Evolutionary conservation across 2,113 vertebrate species (phyloP), one percentile per base, ranked within the genome.

Genomic region (Camarhynchus parvulus): DNA sequence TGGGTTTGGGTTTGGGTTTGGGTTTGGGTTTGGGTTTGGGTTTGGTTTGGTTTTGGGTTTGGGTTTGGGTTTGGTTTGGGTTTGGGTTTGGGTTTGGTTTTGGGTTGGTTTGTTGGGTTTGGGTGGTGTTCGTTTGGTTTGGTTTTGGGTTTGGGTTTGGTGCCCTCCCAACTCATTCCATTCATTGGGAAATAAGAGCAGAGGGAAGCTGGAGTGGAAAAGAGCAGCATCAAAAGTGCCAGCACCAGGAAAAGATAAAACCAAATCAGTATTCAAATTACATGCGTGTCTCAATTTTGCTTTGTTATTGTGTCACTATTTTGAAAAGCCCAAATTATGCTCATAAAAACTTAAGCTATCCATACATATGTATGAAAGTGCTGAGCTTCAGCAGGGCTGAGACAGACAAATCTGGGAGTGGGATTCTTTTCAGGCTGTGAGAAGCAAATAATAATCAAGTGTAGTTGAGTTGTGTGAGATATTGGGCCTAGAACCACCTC

Each of bases 291-390:
- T 98, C 97, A 94, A 96, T 98, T 98, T 97, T 97, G 97, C 97
- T 98, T 98, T 98, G 97, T 98, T 97, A 97, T 95, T 55, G 49
- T 98, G 97, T 98, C 97, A 97, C 96, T 98, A 95, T 98, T 98
- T 98, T 97, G 98, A 98, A 98, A 98, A 98, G 98, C 97, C 97
- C 96, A 97, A 98, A 98, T 98, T 98, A 98, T 96, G 95, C 97
- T 97, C 95, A 97, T 96, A 97, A 97, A 98, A 98, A 97, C 96
- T 96, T 98, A 97, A 97, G 42, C 72, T 97, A 96, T 96, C 90
- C 96, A 98, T 98, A 91, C 97, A 97, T 98, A 97, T 97, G 98
- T 96, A 98, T 98, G 97, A 97, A 98, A 96, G 88, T 91, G 82
- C 90, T 97, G 90, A 88, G 89, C 76, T 96, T 95, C 90, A 72